These are phyloP conservation scores for Enteromius fasciolatus DNA, from an alignment of 2,797 vertebrate species.

Conservation along the genomic window DNA sequence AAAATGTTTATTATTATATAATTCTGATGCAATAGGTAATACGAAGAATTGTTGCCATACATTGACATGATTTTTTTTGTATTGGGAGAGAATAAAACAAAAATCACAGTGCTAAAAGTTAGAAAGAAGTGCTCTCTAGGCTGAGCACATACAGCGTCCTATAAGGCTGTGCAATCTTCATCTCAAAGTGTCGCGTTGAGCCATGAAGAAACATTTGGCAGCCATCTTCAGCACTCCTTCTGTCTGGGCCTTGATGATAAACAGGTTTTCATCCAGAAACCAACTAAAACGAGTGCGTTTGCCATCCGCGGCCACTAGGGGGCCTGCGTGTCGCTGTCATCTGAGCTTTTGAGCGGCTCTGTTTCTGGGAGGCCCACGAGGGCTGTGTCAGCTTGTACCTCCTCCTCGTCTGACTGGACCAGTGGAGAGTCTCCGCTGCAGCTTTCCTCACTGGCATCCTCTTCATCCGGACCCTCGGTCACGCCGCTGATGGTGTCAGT, in stretches of 20 bases:
- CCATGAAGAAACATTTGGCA: slow-evolving; percentile 14
- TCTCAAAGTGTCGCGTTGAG: slow-evolving; percentile 1
- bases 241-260: slow-evolving; percentile 10
- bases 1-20: slow-evolving; percentile 51
- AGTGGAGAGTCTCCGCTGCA: slow-evolving; percentile 71
- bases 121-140: slow-evolving; percentile 31
- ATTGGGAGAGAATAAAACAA: slow-evolving; percentile 28
- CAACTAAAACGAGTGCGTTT: slow-evolving; percentile 44
- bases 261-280: slow-evolving; percentile 12
- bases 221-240: neutral
- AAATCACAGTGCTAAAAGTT: slow-evolving; percentile 55
- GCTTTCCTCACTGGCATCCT: slow-evolving; percentile 70
- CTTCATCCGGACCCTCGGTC: slow-evolving; percentile 60
- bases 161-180: slow-evolving; percentile 13
- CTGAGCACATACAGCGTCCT: neutral
- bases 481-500: slow-evolving; percentile 65
- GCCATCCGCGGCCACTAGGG: slow-evolving; percentile 45
- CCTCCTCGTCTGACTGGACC: slow-evolving; percentile 91
- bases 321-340: slow-evolving; percentile 85
- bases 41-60: slow-evolving; percentile 40
- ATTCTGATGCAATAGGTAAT: slow-evolving; percentile 43
- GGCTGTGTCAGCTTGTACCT: slow-evolving; percentile 85
- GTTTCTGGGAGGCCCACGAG: slow-evolving; percentile 73
- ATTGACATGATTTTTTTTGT: slow-evolving; percentile 25
- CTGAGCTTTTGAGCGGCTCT: slow-evolving; percentile 70